Conservation (phyloP, 2,113 vertebrate species). For the Electrona antarctica region DNA sequence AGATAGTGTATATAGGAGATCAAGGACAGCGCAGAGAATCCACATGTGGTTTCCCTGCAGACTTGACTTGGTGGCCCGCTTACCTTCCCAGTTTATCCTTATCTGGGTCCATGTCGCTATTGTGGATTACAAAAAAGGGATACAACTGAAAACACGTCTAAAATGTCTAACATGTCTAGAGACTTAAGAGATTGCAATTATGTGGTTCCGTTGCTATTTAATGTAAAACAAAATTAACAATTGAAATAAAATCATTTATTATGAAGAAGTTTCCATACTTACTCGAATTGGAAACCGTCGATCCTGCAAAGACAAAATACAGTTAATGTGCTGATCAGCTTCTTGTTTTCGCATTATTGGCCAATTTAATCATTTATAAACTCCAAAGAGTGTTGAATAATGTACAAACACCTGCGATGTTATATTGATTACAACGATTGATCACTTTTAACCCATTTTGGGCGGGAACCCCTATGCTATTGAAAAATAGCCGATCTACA, state of each 20-base stretch:
- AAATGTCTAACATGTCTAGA: not conserved
- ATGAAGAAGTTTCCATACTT: constrained; percentile 73
- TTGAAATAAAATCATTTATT: not conserved
- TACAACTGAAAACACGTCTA: not conserved
- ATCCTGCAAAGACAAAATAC: constrained; percentile 85
- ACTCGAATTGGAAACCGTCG: constrained; percentile 94
- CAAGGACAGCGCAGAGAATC: no score
- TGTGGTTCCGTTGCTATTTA: not conserved
- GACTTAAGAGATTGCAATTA: not conserved
- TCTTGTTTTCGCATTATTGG: not conserved
- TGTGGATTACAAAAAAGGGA: constrained; percentile 58
- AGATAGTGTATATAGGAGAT: no score
- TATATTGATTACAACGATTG: not conserved
- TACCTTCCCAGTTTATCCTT: constrained; percentile 97
- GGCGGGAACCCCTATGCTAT: no score
- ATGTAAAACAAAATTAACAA: no score
- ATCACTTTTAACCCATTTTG: no score
- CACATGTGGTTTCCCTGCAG: no score
- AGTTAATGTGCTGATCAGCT: constrained; percentile 33
- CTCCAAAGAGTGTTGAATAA: not conserved
- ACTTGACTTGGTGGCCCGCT: constrained; percentile 5
- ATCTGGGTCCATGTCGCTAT: constrained; percentile 95
- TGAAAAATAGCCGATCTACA: no score
- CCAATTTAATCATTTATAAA: not conserved
- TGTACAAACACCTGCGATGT: not conserved